Evolutionary conservation across 1,140 invertebrate genomes (phyloP), one percentile per base, ranked within the genome.

Genomic region (Drosophila busckii): DNA sequence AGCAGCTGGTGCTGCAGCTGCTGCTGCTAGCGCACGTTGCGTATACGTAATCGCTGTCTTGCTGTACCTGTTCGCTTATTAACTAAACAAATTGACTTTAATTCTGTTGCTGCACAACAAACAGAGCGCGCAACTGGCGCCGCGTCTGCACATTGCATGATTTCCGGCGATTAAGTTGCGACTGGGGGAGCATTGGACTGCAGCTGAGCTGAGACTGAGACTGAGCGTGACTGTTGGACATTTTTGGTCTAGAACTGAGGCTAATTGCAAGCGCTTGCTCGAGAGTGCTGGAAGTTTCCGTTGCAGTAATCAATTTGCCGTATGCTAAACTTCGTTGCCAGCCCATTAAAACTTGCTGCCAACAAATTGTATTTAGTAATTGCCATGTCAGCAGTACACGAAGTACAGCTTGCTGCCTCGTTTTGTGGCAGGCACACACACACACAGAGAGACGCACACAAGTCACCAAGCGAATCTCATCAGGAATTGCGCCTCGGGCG

Each of bases 61-160:
- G 7, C 4, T 19, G 29, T 32, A 4, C 48, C 9, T 41, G 20
- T 55, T 46, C 35, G 32, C 42, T 66, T 64, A 71, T 80, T 68
- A 78, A 58, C 62, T 58, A 62, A 78, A 78, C 71, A 76, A 76
- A 76, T 80, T 78, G 68, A 53, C 68, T 68, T 80, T 61, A 73
- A 76, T 78, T 78, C 38, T 38, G 32, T 52, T 49, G 56, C 53
- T 29, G 48, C 35, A 53, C 38, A 34, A 25, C 13, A 49, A 34
- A 37, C 29, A 49, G n/a, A n/a, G n/a, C n/a, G n/a, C n/a, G 42
- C 6, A 53, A 59, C 44, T 48, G 50, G 45, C 59, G 59, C 45
- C 54, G 17, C 5, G 26, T n/a, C 16, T 56, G 63, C 63, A 73
- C 45, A 60, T 80, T 82, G 58, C 69, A 80, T 73, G 75, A 61